Evolutionary conservation across 2,797 vertebrate genomes (phyloP).

Genomic region (Prunella strophiata): DNA sequence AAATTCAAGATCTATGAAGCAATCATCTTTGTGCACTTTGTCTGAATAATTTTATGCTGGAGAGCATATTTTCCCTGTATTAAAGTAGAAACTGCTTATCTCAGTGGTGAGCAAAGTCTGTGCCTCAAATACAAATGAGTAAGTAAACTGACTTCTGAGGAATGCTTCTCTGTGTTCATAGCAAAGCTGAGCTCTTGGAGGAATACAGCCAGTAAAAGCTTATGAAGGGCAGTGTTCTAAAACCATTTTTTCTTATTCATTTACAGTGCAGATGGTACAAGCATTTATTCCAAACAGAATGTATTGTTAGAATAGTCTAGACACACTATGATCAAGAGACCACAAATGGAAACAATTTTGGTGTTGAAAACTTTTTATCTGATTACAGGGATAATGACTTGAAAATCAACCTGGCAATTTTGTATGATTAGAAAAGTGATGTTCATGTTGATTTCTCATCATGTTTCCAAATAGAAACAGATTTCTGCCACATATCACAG

Average conservation of each 20-base stretch:
- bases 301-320: not conserved
- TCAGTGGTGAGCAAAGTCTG: not conserved
- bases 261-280: not conserved
- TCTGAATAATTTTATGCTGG: constrained; percentile 5
- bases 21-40: not conserved
- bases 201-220: not conserved
- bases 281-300: not conserved
- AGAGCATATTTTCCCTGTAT: not conserved
- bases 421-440: constrained; percentile 37
- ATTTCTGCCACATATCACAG: not conserved
- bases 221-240: not conserved
- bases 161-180: not conserved
- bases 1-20: not conserved
- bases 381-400: constrained; percentile 37
- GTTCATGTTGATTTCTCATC: constrained; percentile 27
- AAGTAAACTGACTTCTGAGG: constrained; percentile 11
- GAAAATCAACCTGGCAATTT: constrained; percentile 48
- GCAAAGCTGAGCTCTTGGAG: not conserved
- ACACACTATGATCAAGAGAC: not conserved
- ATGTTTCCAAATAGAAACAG: constrained; percentile 21
- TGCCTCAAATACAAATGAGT: constrained; percentile 23
- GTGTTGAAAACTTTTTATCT: constrained; percentile 10
- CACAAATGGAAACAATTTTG: constrained; percentile 12
- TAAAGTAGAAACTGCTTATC: constrained; percentile 19
- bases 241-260: not conserved